Evolutionary conservation across 64 coral and sea anemone species (phyloP).

Genomic region (Dendrophyllia cribrosa): DNA sequence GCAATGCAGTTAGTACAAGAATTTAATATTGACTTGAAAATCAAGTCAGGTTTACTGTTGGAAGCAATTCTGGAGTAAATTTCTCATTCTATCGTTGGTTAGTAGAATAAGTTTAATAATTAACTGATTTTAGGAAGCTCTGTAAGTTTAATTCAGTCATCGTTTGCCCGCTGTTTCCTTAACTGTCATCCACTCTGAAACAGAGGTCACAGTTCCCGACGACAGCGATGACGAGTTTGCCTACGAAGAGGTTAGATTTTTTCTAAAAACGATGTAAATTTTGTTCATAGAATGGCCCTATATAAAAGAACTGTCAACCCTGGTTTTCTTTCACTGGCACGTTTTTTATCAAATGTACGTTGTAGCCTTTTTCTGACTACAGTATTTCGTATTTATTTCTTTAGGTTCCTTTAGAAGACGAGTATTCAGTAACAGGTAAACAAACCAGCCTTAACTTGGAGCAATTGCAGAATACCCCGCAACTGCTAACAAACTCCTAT

Average conservation of each 20-base stretch:
- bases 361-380: not conserved
- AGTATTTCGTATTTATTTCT: not conserved
- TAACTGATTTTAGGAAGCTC: no score
- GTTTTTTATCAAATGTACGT: not conserved
- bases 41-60: no score
- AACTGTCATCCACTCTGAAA: conserved; percentile 22
- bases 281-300: not conserved
- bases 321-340: not conserved
- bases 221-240: conserved; percentile 97
- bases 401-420: conserved; percentile 93
- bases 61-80: no score
- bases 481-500: no score
- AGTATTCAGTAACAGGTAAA: conserved; percentile 87
- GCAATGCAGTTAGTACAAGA: no score
- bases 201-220: conserved; percentile 91
- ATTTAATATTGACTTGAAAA: no score
- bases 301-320: no score
- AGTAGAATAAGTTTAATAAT: no score
- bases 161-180: not conserved
- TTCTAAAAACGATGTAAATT: not conserved
- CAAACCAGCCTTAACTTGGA: not conserved
- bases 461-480: not conserved
- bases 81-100: no score
- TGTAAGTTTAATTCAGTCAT: no score
- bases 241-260: conserved; percentile 90